These are phyloP conservation scores for Antheraea pernyi DNA, from an alignment of 1,140 invertebrate species.

Conservation along the genomic window DNA sequence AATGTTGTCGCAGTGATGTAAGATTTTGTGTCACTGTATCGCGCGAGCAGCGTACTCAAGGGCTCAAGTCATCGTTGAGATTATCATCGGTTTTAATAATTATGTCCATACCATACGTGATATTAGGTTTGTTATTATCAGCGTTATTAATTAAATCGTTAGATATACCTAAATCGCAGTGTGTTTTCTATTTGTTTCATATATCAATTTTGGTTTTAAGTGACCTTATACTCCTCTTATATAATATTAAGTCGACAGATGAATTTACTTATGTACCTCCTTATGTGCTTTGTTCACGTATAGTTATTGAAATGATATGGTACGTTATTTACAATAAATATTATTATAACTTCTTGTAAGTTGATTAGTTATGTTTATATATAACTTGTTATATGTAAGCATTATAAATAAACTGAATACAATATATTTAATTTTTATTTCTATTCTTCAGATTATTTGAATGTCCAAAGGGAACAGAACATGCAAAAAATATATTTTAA, in stretches of 20 bases:
- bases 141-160: constrained; percentile 8
- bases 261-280: neutral
- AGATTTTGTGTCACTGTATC: too few species aligned
- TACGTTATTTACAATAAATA: constrained; percentile 14
- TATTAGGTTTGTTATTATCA: constrained; percentile 8
- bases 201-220: constrained; percentile 15
- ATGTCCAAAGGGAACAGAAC: too few species aligned
- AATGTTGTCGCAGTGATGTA: too few species aligned
- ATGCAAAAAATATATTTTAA: too few species aligned
- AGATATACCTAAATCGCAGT: constrained; percentile 13
- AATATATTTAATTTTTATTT: too few species aligned
- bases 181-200: constrained; percentile 15
- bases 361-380: too few species aligned
- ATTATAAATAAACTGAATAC: too few species aligned
- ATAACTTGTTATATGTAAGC: too few species aligned
- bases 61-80: too few species aligned
- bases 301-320: constrained; percentile 18
- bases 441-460: too few species aligned
- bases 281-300: constrained; percentile 11
- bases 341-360: too few species aligned
- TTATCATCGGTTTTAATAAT: constrained; percentile 18
- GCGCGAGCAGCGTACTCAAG: too few species aligned
- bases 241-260: constrained; percentile 14
- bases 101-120: constrained; percentile 17
- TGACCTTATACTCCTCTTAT: constrained; percentile 17